Evolutionary conservation across 2,888 invertebrate species (phyloP).

Genomic region (Carabus problematicus): DNA sequence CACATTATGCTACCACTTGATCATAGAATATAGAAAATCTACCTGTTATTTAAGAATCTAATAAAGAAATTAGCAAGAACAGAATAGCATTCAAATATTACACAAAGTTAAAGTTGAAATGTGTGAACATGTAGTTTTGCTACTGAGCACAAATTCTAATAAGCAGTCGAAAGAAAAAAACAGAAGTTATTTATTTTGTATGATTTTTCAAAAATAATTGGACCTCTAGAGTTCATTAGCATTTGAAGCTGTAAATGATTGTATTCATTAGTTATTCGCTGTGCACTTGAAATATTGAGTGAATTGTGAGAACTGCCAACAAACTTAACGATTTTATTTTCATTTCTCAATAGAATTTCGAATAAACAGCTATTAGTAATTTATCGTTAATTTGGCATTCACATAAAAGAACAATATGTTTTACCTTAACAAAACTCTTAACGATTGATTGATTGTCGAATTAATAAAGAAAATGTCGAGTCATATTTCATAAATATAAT

Average conservation of each 20-base stretch:
- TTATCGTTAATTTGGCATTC: conserved; percentile 5
- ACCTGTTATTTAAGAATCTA: no score
- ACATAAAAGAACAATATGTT: not conserved
- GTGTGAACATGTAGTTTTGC: no score
- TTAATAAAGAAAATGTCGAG: not conserved
- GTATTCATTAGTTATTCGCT: conserved; percentile 36
- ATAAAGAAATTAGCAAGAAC: no score
- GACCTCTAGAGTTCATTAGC: conserved; percentile 34
- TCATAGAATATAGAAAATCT: no score
- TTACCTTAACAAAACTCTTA: not conserved
- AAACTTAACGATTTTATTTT: conserved; percentile 4
- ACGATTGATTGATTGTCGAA: not conserved
- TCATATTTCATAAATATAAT: no score
- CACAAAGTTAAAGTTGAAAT: no score
- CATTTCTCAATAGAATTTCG: not conserved
- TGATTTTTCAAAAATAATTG: conserved; percentile 29
- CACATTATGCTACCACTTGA: not conserved
- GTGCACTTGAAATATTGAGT: conserved; percentile 19
- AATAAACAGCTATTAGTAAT: no score
- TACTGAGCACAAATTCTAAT: no score
- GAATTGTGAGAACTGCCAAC: conserved; percentile 9
- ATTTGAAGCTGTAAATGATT: conserved; percentile 29
- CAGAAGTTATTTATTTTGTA: not conserved
- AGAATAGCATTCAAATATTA: no score
- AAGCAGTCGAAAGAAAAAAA: not conserved